Conservation (phyloP, 92 coral and sea anemone species). For the Epizoanthus fatuus region DNA sequence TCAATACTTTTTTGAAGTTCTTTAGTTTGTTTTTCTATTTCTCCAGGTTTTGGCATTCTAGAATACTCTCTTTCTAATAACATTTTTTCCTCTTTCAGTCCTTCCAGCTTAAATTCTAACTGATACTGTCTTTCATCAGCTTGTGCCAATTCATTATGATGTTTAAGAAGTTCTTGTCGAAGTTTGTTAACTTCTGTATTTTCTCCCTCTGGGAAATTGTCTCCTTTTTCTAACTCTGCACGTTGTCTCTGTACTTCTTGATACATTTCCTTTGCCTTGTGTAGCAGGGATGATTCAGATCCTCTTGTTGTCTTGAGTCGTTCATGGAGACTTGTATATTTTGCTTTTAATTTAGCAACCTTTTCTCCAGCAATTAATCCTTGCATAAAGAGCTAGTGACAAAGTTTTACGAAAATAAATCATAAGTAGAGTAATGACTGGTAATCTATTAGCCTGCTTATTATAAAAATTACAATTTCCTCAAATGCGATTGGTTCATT, state of each 20-base stretch:
- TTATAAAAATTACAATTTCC: too few relatives aligned
- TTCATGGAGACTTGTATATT: slow-evolving; percentile 95
- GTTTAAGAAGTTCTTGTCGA: slow-evolving; percentile 94
- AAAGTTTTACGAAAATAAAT: background rate
- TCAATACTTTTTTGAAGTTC: slow-evolving; percentile 91
- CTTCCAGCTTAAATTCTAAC: slow-evolving; percentile 93
- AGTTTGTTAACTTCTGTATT: slow-evolving; percentile 96
- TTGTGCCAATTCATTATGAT: slow-evolving; percentile 98
- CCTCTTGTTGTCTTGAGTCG: slow-evolving; percentile 92
- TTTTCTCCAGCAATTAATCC: slow-evolving; percentile 97
- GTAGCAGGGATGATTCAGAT: slow-evolving; percentile 86
- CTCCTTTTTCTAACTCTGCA: slow-evolving; percentile 94
- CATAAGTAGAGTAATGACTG: background rate
- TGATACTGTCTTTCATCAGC: slow-evolving; percentile 99
- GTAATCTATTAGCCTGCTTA: too few relatives aligned
- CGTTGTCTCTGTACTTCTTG: slow-evolving; percentile 96
- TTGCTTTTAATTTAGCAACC: slow-evolving; percentile 94
- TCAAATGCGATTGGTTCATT: too few relatives aligned
- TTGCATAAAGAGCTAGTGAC: slow-evolving; percentile 84
- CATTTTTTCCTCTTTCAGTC: slow-evolving; percentile 93
- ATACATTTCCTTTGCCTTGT: slow-evolving; percentile 96
- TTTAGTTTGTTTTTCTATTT: slow-evolving; percentile 93
- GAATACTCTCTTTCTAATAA: slow-evolving; percentile 96
- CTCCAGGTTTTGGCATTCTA: slow-evolving; percentile 99
- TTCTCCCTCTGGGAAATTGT: slow-evolving; percentile 97